Evolutionary conservation across 2,797 vertebrate genomes (phyloP).

Genomic region (Rhinatrema bivittatum): DNA sequence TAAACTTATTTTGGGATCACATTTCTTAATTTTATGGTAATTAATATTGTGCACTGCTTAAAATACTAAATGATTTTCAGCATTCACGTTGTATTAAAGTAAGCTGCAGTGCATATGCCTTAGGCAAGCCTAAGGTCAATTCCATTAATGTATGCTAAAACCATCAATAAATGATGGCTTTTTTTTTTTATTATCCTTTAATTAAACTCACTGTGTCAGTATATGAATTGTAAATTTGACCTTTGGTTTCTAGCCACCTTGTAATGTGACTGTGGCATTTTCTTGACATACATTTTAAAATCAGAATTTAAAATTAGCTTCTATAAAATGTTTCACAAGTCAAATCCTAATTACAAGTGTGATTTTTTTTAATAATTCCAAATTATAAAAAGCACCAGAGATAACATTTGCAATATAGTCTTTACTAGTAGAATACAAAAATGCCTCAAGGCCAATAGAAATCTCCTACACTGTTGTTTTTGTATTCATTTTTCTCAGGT

Average conservation of each 20-base stretch:
- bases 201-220: conserved; percentile 28
- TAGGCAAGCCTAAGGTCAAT: conserved; percentile 32
- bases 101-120: conserved; percentile 10
- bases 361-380: background rate
- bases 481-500: no score
- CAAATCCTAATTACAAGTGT: background rate
- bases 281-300: conserved; percentile 12
- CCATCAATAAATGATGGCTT: conserved; percentile 39
- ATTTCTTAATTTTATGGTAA: background rate
- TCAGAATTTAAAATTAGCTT: conserved; percentile 5
- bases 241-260: conserved; percentile 20
- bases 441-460: no score
- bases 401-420: no score
- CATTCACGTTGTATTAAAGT: background rate
- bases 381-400: no score
- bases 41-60: background rate
- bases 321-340: conserved; percentile 5
- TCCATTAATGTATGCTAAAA: conserved; percentile 25
- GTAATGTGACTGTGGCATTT: conserved; percentile 26
- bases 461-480: no score
- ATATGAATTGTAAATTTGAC: conserved; percentile 32
- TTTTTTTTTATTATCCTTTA: conserved; percentile 44
- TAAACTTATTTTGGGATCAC: background rate
- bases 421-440: no score
- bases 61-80: background rate